Conservation (phyloP, 1,140 invertebrate species). For the Hylaeus volcanicus region DNA sequence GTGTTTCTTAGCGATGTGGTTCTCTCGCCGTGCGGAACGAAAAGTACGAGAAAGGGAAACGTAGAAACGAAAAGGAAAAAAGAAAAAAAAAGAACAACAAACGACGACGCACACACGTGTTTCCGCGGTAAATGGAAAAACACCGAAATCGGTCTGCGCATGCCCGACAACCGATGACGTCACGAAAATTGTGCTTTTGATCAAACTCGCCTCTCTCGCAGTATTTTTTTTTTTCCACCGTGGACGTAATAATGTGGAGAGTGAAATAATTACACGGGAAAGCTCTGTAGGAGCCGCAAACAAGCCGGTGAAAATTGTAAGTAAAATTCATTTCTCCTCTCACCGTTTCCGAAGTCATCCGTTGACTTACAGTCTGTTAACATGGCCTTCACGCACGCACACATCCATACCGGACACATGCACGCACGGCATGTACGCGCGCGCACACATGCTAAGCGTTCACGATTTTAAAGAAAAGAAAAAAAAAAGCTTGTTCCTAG, state of each 20-base stretch:
- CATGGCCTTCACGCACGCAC: slow-evolving; percentile 69
- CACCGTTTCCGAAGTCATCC: slow-evolving; percentile 59
- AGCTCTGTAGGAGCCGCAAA: slow-evolving; percentile 57
- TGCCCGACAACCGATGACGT: slow-evolving; percentile 78
- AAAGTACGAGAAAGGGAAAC: neutral
- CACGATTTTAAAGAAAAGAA: slow-evolving; percentile 26
- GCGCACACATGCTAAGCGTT: slow-evolving; percentile 6
- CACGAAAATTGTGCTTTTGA: slow-evolving; percentile 80
- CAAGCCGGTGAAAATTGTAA: slow-evolving; percentile 70
- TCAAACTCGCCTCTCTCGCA: slow-evolving; percentile 67
- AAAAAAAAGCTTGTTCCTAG: slow-evolving; percentile 27
- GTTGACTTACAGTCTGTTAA: slow-evolving; percentile 64
- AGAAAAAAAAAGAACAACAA: slow-evolving; percentile 21
- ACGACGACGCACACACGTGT: slow-evolving; percentile 69
- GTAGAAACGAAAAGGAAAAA: neutral
- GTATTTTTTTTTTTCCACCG: slow-evolving; percentile 49
- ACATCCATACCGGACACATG: neutral
- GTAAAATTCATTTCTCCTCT: slow-evolving; percentile 61
- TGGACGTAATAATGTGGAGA: slow-evolving; percentile 69
- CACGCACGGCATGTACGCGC: neutral
- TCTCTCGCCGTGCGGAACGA: slow-evolving; percentile 9
- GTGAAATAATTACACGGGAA: slow-evolving; percentile 68
- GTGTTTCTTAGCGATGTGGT: slow-evolving; percentile 69
- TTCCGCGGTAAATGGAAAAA: slow-evolving; percentile 78
- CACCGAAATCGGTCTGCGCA: slow-evolving; percentile 79